Evolutionary conservation across 2,888 invertebrate species (phyloP).

Genomic region (Nipponacmea schrenckii): DNA sequence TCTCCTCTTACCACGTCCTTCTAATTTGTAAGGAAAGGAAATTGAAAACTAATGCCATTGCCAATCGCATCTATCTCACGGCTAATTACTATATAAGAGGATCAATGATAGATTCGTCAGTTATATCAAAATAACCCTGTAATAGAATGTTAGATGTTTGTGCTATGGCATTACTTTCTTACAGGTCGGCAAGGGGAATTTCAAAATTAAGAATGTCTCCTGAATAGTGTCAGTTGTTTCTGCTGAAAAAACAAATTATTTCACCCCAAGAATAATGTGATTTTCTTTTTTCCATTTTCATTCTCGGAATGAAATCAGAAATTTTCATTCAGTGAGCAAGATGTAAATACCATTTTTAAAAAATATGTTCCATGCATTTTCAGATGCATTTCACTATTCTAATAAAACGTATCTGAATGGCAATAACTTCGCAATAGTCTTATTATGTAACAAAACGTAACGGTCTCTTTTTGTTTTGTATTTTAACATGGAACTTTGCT

Average conservation of each 20-base stretch:
- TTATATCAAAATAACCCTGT: conserved; percentile 22
- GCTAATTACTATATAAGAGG: conserved; percentile 22
- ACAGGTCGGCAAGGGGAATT: conserved; percentile 5
- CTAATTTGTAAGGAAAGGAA: conserved; percentile 19
- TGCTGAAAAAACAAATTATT: no score
- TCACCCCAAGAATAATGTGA: no score
- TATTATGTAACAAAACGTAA: no score
- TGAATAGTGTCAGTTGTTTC: no score
- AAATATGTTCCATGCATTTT: background rate
- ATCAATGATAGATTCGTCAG: conserved; percentile 15
- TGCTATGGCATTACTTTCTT: conserved; percentile 6
- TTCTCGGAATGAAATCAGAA: no score
- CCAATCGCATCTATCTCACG: conserved; percentile 16
- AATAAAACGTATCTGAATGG: no score
- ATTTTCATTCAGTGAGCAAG: no score
- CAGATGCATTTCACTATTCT: background rate
- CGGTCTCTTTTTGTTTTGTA: no score
- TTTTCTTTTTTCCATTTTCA: no score
- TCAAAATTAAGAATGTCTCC: background rate
- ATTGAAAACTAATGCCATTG: conserved; percentile 24
- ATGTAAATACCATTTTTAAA: background rate
- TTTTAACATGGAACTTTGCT: no score
- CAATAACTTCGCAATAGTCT: no score
- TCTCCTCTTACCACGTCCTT: background rate
- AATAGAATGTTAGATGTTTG: conserved; percentile 21